Percentiles rank a stretch among this genome's conserved stretches.
Evolutionary conservation across 2,797 vertebrate genomes (phyloP).

Genomic region (Leucoraja ocellata): DNA sequence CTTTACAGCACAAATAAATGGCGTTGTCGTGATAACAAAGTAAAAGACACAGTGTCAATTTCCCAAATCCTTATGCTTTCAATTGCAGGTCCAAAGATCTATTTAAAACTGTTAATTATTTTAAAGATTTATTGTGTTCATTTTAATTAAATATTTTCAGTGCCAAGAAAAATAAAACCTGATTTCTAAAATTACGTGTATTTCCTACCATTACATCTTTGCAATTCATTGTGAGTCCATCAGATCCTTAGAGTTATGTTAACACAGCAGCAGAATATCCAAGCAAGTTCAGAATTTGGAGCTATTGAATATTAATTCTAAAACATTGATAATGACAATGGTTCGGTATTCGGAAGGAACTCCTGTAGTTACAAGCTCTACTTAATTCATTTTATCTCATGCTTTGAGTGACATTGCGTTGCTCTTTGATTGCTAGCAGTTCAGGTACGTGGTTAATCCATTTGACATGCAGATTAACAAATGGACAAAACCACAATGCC

Average conservation of each 20-base stretch:
- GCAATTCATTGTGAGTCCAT: background rate
- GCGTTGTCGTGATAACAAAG: background rate
- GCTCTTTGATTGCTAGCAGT: background rate
- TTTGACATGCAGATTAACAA: slow-evolving; percentile 17
- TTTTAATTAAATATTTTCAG: background rate
- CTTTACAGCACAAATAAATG: background rate
- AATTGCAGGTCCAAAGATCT: background rate
- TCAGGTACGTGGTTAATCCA: background rate
- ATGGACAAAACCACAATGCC: slow-evolving; percentile 15
- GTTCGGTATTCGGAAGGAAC: background rate
- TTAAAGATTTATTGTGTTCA: background rate
- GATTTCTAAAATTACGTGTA: background rate
- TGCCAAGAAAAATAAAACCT: background rate
- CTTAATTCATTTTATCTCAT: background rate
- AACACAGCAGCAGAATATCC: background rate
- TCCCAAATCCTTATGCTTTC: background rate
- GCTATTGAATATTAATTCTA: background rate
- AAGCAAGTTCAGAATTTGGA: background rate
- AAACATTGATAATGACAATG: background rate
- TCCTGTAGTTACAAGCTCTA: no score
- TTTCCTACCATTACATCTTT: background rate
- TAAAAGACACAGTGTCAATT: background rate
- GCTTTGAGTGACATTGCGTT: background rate
- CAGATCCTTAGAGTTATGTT: background rate
- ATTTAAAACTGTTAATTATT: background rate